Conservation (phyloP, 2,113 vertebrate genomes). For the Pangasianodon hypophthalmus region DNA sequence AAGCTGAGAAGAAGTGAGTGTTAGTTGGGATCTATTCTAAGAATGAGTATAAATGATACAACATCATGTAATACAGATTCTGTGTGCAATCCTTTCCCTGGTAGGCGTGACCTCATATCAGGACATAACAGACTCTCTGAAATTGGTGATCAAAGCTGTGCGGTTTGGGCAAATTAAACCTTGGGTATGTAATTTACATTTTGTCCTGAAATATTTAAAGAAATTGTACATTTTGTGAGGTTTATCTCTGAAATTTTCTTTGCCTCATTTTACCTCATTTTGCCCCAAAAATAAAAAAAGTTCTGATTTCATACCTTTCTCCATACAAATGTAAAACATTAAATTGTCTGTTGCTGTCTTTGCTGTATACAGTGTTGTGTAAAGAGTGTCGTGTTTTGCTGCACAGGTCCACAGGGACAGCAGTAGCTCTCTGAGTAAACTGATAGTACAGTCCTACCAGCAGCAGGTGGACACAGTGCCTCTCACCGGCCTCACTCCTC, state of each 20-base stretch:
- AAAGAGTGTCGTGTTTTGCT: neutral
- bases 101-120: conserved; percentile 87
- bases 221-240: neutral
- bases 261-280: too few species aligned
- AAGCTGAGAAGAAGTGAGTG: conserved; percentile 87
- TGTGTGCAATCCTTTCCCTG: conserved; percentile 27
- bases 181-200: conserved; percentile 75
- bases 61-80: neutral
- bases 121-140: conserved; percentile 84
- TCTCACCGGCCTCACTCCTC: conserved; percentile 79
- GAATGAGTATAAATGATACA: neutral
- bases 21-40: neutral
- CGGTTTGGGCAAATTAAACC: conserved; percentile 84
- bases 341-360: neutral
- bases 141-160: conserved; percentile 82
- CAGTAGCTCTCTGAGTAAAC: conserved; percentile 83
- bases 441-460: conserved; percentile 89
- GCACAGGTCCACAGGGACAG: conserved; percentile 89
- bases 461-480: conserved; percentile 75
- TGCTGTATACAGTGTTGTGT: neutral
- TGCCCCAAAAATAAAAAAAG: neutral
- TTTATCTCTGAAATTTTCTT: neutral
- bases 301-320: neutral
- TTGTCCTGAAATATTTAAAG: neutral
- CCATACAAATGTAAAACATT: neutral